Evolutionary conservation across 1,140 invertebrate species (phyloP), one percentile per base, ranked within the genome.

Genomic region (Dufourea novaeangliae): DNA sequence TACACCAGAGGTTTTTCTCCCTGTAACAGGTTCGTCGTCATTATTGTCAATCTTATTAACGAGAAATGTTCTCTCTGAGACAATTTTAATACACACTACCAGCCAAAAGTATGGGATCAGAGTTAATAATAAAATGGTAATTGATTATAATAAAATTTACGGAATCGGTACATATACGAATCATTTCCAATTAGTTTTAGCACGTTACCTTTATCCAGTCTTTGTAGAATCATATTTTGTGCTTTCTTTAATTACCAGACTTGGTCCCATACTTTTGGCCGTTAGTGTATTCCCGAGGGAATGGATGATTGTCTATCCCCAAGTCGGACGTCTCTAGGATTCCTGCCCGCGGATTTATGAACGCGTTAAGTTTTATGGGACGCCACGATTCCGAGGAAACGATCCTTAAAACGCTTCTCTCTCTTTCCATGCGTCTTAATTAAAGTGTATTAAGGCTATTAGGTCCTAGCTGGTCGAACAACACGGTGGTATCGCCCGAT

Each of bases 341-440:
- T n/a, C 20, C 46, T 22, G n/a, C 46, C 14, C 59, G 14, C 41
- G 14, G 72, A 67, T 75, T 75, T 75, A 75, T 34, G 52, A 50
- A 73, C 70, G 17, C 25, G 34, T 73, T 52, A 39, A 50, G 44
- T 73, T 73, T 73, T 73, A 73, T 29, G 44, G 59, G n/a, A 5
- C 14, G 44, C 59, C 17, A n/a, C 44, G 25, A 39, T 54, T 39
- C 59, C n/a, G 44, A 25, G 59, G 41, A 39, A 57, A 7, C 44
- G 29, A 12, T 72, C 25, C 46, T 64, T 14, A 73, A 64, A 52
- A 50, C 8, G 25, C 25, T 29, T 59, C 11, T 10, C 27, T n/a
- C n/a, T n/a, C n/a, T n/a, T n/a, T n/a, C n/a, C n/a, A n/a, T n/a
- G 71, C 61, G 46, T 54, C 59, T 73, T 73, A 64, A 74, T 74